A percentile compares a stretch with the other conserved stretches of the same genome.
Evolutionary conservation across 2,113 vertebrate genomes (phyloP).

Genomic region (Pygoscelis antarcticus): DNA sequence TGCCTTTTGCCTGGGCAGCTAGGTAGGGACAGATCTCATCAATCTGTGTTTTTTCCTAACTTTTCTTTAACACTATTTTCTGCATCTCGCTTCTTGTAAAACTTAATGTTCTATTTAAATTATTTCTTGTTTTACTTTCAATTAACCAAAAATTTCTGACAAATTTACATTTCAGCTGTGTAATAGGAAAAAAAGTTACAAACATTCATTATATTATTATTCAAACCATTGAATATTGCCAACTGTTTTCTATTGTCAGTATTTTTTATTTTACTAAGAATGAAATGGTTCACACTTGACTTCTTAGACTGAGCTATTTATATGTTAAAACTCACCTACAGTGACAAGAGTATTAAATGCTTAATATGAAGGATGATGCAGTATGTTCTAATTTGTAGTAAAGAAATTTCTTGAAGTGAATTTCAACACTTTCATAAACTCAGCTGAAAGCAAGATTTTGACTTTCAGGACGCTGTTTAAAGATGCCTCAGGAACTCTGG

Average conservation of each 20-base stretch:
- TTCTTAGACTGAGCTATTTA: background rate
- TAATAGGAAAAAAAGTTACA: background rate
- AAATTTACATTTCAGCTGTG: background rate
- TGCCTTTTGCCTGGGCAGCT: slow-evolving; percentile 98
- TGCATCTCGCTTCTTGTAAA: background rate
- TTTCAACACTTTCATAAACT: background rate
- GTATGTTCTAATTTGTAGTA: background rate
- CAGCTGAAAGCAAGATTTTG: slow-evolving; percentile 28
- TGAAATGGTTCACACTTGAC: background rate
- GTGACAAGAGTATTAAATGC: background rate
- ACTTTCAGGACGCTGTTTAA: slow-evolving; percentile 88
- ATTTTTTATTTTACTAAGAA: background rate
- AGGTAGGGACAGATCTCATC: slow-evolving; percentile 76
- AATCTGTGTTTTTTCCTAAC: background rate
- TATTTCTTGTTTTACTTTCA: background rate
- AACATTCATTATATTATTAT: background rate
- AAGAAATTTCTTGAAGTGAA: background rate
- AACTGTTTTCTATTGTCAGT: background rate
- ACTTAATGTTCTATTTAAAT: background rate
- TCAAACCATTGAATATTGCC: background rate
- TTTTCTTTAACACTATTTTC: background rate
- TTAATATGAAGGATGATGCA: background rate
- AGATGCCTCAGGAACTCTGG: slow-evolving; percentile 90
- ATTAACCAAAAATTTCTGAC: background rate
- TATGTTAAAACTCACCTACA: slow-evolving; percentile 5